Conservation (phyloP, 1,140 invertebrate species). For the Archivesica marissinica region DNA sequence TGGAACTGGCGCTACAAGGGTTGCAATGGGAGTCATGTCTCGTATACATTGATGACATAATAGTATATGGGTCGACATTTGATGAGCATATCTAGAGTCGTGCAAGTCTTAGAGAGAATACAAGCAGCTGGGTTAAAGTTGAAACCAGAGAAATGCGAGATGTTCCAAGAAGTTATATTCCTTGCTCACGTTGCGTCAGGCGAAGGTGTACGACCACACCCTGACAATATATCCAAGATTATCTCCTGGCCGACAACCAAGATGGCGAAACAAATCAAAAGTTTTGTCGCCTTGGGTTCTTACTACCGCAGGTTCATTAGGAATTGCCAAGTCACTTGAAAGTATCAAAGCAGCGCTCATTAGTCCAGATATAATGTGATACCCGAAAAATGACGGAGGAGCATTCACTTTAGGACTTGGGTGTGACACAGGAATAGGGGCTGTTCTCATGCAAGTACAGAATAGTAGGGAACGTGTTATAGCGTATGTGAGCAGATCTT, state of each 20-base stretch:
- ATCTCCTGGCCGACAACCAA: slow-evolving; percentile 55
- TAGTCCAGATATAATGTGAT: not conserved
- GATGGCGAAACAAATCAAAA: slow-evolving; percentile 48
- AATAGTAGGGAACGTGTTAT: slow-evolving; percentile 65
- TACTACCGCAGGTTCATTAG: slow-evolving; percentile 53
- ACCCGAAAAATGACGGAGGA: not conserved
- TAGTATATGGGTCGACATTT: slow-evolving; percentile 42
- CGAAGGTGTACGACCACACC: slow-evolving; percentile 34
- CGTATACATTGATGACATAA: slow-evolving; percentile 66
- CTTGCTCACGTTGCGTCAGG: slow-evolving; percentile 45
- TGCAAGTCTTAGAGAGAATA: slow-evolving; percentile 29
- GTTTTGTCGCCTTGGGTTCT: slow-evolving; percentile 53
- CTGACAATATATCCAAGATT: slow-evolving; percentile 14
- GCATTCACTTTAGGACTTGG: slow-evolving; percentile 65
- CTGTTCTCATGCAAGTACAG: slow-evolving; percentile 68
- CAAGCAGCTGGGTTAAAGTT: slow-evolving; percentile 45
- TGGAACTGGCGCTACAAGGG: slow-evolving; percentile 45
- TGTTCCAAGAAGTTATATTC: slow-evolving; percentile 61
- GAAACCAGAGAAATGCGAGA: slow-evolving; percentile 50
- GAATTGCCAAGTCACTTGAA: slow-evolving; percentile 23
- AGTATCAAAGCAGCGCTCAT: not conserved
- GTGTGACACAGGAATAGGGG: slow-evolving; percentile 66
- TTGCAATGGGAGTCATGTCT: slow-evolving; percentile 52
- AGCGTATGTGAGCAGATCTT: slow-evolving; percentile 58
- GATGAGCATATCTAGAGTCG: slow-evolving; percentile 13